phyloP scores from a whole-genome alignment of 2,797 vertebrate genomes.

The Halcyon badia region DNA sequence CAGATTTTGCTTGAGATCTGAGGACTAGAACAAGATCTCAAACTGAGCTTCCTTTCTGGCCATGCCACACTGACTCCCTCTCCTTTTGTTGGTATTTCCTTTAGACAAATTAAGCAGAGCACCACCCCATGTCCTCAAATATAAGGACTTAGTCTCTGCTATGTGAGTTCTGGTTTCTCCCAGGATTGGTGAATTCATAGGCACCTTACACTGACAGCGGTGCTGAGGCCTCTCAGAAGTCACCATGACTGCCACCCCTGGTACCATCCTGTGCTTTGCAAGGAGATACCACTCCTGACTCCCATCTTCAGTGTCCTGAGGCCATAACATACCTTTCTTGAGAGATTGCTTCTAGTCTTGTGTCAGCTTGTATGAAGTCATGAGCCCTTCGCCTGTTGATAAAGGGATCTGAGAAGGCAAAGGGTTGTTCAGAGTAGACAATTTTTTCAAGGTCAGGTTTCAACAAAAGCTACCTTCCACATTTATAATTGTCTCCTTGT shows the following conservation, averaged over 20 bases:
- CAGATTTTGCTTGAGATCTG: not conserved
- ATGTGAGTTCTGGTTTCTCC: not conserved
- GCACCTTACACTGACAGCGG: not conserved
- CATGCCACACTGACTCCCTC: not conserved
- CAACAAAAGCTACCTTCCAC: not conserved
- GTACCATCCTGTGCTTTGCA: not conserved
- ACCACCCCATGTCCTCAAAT: not conserved
- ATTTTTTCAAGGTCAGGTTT: not conserved
- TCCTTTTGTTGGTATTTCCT: not conserved
- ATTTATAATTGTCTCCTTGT: not conserved
- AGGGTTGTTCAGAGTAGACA: not conserved
- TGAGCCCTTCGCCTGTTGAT: constrained; percentile 78
- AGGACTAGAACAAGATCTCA: not conserved
- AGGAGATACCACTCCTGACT: not conserved
- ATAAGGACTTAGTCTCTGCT: not conserved
- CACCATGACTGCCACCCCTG: not conserved
- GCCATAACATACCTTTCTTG: constrained; percentile 74
- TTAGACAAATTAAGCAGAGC: not conserved
- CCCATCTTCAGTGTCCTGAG: not conserved
- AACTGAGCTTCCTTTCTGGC: not conserved
- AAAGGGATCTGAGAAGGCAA: constrained; percentile 79
- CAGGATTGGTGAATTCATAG: not conserved
- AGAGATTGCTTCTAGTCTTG: constrained; percentile 46
- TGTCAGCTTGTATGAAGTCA: constrained; percentile 76
- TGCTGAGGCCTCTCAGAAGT: not conserved